phyloP scores from a whole-genome alignment of 30 jellyfish, hydroid and myxozoan species.

The Aurelia sp. region DNA sequence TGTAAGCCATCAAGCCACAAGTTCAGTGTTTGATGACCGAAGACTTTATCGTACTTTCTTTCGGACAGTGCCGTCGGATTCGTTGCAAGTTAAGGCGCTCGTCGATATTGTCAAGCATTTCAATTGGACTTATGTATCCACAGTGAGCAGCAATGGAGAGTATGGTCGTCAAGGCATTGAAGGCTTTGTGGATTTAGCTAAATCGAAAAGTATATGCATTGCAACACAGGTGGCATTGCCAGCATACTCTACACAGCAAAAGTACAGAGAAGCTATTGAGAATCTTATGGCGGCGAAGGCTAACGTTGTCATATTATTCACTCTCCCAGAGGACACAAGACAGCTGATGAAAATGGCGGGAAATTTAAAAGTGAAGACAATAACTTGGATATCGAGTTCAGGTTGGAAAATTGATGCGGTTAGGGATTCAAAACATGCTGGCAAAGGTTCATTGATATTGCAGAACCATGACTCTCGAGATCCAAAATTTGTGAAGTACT shows the following conservation, averaged over 20 bases:
- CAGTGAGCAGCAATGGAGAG: slow-evolving; percentile 33
- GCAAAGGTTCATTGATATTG: slow-evolving; percentile 63
- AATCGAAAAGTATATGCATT: slow-evolving; percentile 9
- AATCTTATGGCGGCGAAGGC: not conserved
- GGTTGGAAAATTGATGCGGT: slow-evolving; percentile 13
- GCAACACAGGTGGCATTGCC: slow-evolving; percentile 14
- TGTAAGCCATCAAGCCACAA: slow-evolving; percentile 27
- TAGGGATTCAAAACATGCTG: slow-evolving; percentile 14
- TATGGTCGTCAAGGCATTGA: slow-evolving; percentile 25
- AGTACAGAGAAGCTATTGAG: not conserved
- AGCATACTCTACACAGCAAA: not conserved
- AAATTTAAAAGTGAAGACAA: slow-evolving; percentile 1
- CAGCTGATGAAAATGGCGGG: slow-evolving; percentile 23
- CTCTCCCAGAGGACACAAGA: slow-evolving; percentile 18
- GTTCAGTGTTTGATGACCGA: not conserved
- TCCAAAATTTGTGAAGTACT: slow-evolving; percentile 22
- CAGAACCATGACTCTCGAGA: not conserved
- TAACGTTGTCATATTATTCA: slow-evolving; percentile 27
- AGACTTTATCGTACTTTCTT: slow-evolving; percentile 18
- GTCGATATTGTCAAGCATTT: slow-evolving; percentile 21
- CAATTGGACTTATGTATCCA: slow-evolving; percentile 69
- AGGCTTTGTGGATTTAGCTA: slow-evolving; percentile 16
- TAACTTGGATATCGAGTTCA: slow-evolving; percentile 1
- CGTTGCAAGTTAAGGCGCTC: slow-evolving; percentile 21
- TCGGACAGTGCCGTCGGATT: slow-evolving; percentile 48